phyloP scores from a whole-genome alignment of 1,140 invertebrate species.

The Acarapis woodi region DNA sequence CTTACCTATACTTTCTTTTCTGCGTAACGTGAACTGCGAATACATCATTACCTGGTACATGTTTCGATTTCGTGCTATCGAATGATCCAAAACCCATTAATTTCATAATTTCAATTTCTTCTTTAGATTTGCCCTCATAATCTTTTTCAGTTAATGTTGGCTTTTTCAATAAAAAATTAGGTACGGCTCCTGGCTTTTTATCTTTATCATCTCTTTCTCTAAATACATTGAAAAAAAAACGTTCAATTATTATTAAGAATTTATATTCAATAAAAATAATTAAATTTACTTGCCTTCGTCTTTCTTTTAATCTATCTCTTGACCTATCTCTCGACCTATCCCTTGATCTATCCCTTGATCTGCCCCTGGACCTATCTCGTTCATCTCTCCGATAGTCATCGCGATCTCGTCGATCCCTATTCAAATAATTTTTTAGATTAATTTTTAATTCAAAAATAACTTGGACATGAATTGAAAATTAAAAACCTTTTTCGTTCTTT shows the following conservation, averaged over 20 bases:
- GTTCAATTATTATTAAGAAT: not conserved
- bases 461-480: no score
- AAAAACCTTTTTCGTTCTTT: no score
- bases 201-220: not conserved
- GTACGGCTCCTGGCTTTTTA: no score
- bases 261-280: not conserved
- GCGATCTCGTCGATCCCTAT: no score
- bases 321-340: no score
- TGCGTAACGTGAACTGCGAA: slow-evolving; percentile 77
- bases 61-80: slow-evolving; percentile 62
- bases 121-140: slow-evolving; percentile 46
- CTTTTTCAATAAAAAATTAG: slow-evolving; percentile 12
- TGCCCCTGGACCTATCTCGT: no score
- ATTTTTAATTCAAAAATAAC: no score
- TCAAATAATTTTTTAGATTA: no score
- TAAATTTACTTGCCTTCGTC: no score
- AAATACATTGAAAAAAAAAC: not conserved
- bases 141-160: slow-evolving; percentile 26
- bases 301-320: no score
- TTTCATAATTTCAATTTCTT: slow-evolving; percentile 85
- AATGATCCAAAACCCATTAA: slow-evolving; percentile 88
- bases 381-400: no score
- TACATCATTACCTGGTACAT: slow-evolving; percentile 69
- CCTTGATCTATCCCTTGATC: no score
- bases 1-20: slow-evolving; percentile 53